These are phyloP conservation scores for Mystacornis crossleyi DNA, from an alignment of 2,113 vertebrate genomes.

Conservation along the genomic window DNA sequence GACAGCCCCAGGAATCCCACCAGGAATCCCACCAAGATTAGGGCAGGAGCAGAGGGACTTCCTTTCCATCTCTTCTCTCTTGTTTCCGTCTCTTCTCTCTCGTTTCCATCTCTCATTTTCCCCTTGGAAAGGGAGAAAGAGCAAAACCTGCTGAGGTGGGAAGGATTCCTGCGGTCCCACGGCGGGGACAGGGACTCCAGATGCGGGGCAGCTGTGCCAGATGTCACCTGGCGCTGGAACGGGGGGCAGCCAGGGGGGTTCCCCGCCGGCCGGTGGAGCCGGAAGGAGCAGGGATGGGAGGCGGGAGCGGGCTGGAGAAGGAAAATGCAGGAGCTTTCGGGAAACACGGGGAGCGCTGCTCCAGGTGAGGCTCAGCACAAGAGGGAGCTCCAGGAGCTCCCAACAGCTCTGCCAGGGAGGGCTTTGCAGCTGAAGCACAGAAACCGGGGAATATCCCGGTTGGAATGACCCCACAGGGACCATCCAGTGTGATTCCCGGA, in stretches of 20 bases:
- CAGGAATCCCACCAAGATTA: not conserved
- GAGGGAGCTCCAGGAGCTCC: conserved; percentile 3
- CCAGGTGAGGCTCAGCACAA: not conserved
- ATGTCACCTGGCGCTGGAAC: not conserved
- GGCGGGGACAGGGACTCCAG: not conserved
- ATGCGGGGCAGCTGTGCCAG: not conserved
- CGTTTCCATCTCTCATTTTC: not conserved
- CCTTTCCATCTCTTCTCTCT: not conserved
- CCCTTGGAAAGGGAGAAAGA: not conserved
- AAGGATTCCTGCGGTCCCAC: not conserved
- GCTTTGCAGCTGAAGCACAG: not conserved
- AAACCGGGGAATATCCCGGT: not conserved
- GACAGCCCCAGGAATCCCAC: not conserved
- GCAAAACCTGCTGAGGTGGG: not conserved
- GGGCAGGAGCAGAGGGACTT: not conserved
- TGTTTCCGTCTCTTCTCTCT: not conserved
- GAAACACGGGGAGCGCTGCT: not conserved
- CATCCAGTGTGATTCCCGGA: not conserved
- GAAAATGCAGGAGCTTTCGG: not conserved
- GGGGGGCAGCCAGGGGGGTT: not conserved
- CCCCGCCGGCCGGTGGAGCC: not conserved
- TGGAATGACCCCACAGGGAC: not conserved
- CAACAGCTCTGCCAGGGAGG: not conserved
- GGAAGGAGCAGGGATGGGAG: not conserved
- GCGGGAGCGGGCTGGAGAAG: not conserved